Conservation (phyloP, 2,797 vertebrate species). For the Prunella strophiata region DNA sequence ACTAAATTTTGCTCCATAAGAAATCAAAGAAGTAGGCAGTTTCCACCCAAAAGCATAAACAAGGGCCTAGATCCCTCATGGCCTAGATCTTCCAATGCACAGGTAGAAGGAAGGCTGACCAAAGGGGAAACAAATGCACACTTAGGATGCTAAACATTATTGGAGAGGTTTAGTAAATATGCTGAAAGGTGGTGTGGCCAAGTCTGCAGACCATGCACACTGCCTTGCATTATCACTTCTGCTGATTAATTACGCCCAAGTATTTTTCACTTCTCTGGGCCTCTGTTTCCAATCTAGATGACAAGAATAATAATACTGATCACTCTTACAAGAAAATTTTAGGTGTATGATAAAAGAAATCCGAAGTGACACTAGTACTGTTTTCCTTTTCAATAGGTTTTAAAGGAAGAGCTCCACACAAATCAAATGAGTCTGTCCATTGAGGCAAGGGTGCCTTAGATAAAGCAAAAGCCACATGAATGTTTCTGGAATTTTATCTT, state of each 20-base stretch:
- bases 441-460: background rate
- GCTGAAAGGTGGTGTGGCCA: background rate
- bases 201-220: background rate
- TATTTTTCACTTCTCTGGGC: background rate
- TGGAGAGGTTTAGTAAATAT: background rate
- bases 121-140: background rate
- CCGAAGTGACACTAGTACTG: background rate
- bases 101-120: background rate
- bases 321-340: background rate
- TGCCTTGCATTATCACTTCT: background rate
- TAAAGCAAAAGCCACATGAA: background rate
- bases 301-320: background rate
- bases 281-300: background rate
- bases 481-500: background rate
- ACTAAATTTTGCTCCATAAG: background rate
- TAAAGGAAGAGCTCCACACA: fast-evolving
- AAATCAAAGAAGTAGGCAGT: background rate
- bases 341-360: background rate
- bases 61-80: background rate
- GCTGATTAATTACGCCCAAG: background rate
- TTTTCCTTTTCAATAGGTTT: background rate
- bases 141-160: background rate
- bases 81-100: fast-evolving
- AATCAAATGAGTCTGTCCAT: background rate
- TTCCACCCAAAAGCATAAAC: background rate